Percentiles rank a stretch among this genome's conserved stretches.
phyloP scores from a whole-genome alignment of 2,888 invertebrate species.

The Ennomos erosarius region DNA sequence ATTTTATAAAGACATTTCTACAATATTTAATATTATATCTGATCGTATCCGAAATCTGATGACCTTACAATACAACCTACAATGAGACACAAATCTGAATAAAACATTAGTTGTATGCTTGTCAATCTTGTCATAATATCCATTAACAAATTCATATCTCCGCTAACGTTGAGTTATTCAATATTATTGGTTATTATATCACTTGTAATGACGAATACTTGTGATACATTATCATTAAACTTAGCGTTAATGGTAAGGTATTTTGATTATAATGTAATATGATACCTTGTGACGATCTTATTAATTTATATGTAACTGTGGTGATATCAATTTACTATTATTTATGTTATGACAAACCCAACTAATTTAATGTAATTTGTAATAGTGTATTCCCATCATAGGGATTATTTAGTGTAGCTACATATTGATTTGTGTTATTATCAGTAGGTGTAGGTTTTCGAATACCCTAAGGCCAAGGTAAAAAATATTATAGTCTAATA shows the following conservation, averaged over 20 bases:
- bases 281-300: conserved; percentile 9
- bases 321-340: background rate
- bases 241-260: conserved; percentile 1
- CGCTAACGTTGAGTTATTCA: conserved; percentile 46
- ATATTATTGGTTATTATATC: conserved; percentile 27
- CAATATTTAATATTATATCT: no score
- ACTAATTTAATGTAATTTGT: no score
- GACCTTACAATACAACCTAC: no score
- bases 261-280: conserved; percentile 12
- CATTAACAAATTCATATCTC: conserved; percentile 43
- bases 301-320: conserved; percentile 1
- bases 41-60: no score
- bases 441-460: no score
- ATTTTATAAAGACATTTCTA: no score
- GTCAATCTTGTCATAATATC: conserved; percentile 31
- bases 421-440: no score
- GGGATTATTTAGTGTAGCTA: no score
- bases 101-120: conserved; percentile 36
- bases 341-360: background rate
- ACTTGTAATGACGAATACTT: conserved; percentile 22
- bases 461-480: no score
- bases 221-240: conserved; percentile 10
- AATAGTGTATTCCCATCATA: no score
- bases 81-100: conserved; percentile 10
- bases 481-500: no score